Base-by-base conservation (phyloP, 2,797 vertebrate genomes). In the Hozukius guyotensis region DNA sequence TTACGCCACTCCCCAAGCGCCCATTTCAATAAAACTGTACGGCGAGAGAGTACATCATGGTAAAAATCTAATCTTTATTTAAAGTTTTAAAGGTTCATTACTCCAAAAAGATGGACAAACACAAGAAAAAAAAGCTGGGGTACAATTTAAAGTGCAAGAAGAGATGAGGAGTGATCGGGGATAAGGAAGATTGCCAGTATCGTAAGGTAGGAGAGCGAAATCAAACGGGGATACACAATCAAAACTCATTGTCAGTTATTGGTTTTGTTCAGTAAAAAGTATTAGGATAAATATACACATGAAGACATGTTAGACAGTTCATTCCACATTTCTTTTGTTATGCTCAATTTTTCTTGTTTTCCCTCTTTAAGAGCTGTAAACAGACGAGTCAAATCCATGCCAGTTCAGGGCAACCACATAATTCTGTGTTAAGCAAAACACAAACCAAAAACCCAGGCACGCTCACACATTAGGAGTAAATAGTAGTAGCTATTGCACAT, bases 1-100 rank as follows among this genome's bases (percentile, higher is more conserved):
- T 52, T 25, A 69, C 38, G 36, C 74, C 24, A 69, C n/a, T 73
- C 80, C 42, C 72, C 60, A 79, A 77, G 25, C 56, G n/a, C 68
- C 71, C 75, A 67, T 70, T 81, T 90, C 59, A 94, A 94, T 89
- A 90, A 94, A 92, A 89, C 73, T 90, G 84, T 91, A 90, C 80
- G 67, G 74, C 88, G 88, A 93, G 69, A 92, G 79, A 91, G 62
- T 72, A 46, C 32, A 63, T 92, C 77, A 88, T 92, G 86, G 93
- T 94, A 95, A 94, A 95, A 94, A 92, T 92, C 90, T 89, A 94
- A 92, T 92, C 95, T 96, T 96, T 96, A 96, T 96, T 96, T 94
- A 89, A 95, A 89, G 81, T 89, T 91, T 88, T 91, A 86, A 69
- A 88, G 80, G 80, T 80, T 87, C 83, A 91, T 92, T 85, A 83